Conservation (phyloP, 2,113 vertebrate species). For the Platichthys stellatus region DNA sequence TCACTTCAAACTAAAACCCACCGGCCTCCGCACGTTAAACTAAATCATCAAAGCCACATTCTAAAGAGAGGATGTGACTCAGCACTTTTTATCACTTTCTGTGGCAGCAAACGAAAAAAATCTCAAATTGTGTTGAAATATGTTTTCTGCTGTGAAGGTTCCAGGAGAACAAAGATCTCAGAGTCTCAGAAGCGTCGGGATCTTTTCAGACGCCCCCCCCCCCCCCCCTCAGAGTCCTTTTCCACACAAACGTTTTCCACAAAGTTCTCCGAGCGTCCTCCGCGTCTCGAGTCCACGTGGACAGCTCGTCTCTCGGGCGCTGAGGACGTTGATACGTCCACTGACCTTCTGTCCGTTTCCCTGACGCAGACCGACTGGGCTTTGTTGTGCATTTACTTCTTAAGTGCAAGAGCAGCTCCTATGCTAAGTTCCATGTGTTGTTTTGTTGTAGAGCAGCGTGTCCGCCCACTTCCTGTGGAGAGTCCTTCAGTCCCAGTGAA, state of each 20-base stretch:
- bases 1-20: conserved; percentile 56
- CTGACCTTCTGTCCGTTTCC: conserved; percentile 2
- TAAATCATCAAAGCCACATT: conserved; percentile 5
- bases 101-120: background rate
- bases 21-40: background rate
- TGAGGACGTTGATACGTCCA: too few species aligned
- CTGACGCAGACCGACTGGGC: conserved; percentile 44
- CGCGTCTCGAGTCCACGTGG: conserved; percentile 18
- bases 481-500: conserved; percentile 35
- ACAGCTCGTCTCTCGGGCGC: conserved; percentile 47
- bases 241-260: background rate
- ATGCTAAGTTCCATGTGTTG: conserved; percentile 58
- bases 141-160: conserved; percentile 18
- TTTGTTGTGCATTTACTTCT: conserved; percentile 55
- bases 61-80: conserved; percentile 18
- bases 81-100: conserved; percentile 51
- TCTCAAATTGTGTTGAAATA: conserved; percentile 6
- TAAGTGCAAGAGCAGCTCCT: conserved; percentile 80
- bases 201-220: background rate
- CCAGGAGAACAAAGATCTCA: conserved; percentile 16
- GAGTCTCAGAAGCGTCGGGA: background rate
- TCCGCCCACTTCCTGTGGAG: conserved; percentile 32
- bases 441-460: conserved; percentile 33
- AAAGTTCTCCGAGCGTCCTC: background rate
- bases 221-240: background rate